Conservation (phyloP, 2,113 vertebrate species). For the Cettia cetti region DNA sequence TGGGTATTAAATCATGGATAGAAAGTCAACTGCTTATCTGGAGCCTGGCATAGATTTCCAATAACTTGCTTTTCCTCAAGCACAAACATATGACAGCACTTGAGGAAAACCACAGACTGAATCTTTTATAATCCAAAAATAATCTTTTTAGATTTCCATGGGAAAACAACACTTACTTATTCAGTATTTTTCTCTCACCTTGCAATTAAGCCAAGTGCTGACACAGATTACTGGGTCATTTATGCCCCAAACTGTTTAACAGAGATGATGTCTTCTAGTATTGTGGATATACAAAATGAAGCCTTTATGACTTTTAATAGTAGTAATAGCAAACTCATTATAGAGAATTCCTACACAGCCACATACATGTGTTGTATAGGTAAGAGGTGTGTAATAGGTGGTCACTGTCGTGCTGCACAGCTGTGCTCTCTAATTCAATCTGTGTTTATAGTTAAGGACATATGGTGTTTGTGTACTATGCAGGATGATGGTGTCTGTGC, state of each 20-base stretch:
- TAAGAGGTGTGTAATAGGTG: neutral
- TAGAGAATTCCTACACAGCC: neutral
- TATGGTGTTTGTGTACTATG: fast-evolving
- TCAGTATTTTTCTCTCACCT: neutral
- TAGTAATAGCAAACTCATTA: neutral
- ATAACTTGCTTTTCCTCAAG: constrained; percentile 21
- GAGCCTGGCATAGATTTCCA: constrained; percentile 54
- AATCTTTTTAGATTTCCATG: neutral
- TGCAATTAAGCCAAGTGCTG: neutral
- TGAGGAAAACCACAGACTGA: constrained; percentile 1
- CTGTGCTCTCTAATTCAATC: neutral
- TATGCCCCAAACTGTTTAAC: neutral
- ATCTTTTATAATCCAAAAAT: neutral
- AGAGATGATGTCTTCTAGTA: neutral
- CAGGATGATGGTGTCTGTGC: neutral
- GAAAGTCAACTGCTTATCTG: constrained; percentile 56
- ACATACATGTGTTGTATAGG: neutral
- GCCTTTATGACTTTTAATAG: neutral
- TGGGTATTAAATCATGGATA: constrained; percentile 39
- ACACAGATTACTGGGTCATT: neutral
- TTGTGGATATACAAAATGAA: neutral
- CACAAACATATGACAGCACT: neutral
- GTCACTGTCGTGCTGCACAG: neutral
- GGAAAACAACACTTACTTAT: neutral
- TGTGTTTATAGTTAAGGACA: neutral